These are phyloP conservation scores for Nemotelus nigrinus DNA, from an alignment of 2,888 invertebrate species.

Conservation along the genomic window DNA sequence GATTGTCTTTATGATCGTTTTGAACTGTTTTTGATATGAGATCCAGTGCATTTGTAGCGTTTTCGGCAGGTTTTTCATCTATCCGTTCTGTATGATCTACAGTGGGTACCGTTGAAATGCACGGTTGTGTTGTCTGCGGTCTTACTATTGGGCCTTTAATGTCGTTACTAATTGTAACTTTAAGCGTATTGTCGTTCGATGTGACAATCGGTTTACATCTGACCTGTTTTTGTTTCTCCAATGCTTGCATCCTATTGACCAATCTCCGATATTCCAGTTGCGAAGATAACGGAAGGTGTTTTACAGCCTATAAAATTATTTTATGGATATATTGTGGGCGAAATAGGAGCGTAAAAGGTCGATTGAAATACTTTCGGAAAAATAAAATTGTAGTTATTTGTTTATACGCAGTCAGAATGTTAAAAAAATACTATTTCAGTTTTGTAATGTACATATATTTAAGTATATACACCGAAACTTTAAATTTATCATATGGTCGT, in stretches of 20 bases:
- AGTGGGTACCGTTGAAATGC: not conserved
- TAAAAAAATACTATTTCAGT: not conserved
- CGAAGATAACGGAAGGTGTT: constrained; percentile 62
- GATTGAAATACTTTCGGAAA: too few species aligned
- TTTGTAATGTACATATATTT: not conserved
- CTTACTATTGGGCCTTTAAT: too few species aligned
- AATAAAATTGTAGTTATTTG: not conserved
- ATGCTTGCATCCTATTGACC: constrained; percentile 61
- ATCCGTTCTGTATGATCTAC: not conserved
- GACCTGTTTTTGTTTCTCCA: constrained; percentile 59
- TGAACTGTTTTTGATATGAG: not conserved
- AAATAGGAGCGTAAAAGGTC: too few species aligned
- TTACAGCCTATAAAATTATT: constrained; percentile 58
- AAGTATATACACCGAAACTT: not conserved
- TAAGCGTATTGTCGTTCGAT: constrained; percentile 35
- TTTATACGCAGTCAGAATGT: not conserved
- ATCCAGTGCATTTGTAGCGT: not conserved
- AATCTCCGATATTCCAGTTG: constrained; percentile 62
- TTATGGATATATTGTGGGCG: not conserved
- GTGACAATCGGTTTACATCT: constrained; percentile 37
- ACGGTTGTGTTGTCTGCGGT: too few species aligned
- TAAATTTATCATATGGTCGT: too few species aligned
- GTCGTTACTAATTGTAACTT: constrained; percentile 35
- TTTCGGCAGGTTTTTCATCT: not conserved
- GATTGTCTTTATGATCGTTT: not conserved